Evolutionary conservation across 2,797 vertebrate species (phyloP).

Genomic region (Meda fulgida): DNA sequence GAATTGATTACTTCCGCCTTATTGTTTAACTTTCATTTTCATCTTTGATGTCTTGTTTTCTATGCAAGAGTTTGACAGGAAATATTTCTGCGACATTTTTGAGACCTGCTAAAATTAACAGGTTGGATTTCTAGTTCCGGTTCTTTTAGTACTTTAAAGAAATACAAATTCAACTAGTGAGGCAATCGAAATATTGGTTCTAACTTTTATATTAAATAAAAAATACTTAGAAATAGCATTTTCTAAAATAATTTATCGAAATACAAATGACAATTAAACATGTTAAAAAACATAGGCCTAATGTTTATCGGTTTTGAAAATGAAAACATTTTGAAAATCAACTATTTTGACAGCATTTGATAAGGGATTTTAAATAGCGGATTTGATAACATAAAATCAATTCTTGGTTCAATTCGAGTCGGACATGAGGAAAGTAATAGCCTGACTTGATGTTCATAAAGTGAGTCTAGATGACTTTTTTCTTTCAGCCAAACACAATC

Average conservation of each 20-base stretch:
- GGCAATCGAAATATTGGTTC: not conserved
- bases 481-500: too few species aligned
- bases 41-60: constrained; percentile 1
- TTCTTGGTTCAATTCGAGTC: too few species aligned
- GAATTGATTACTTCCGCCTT: constrained; percentile 36
- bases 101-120: not conserved
- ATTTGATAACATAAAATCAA: not conserved
- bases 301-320: too few species aligned
- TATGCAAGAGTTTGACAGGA: not conserved
- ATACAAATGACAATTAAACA: not conserved
- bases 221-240: not conserved
- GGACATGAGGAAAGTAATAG: not conserved
- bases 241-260: not conserved
- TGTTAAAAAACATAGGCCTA: not conserved
- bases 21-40: constrained; percentile 54
- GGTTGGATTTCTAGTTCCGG: not conserved
- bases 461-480: too few species aligned
- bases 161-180: too few species aligned
- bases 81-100: not conserved
- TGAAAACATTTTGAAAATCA: constrained; percentile 6
- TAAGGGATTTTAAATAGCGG: too few species aligned
- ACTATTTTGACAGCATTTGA: too few species aligned
- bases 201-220: not conserved
- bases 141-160: not conserved
- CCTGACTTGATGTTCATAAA: not conserved